phyloP scores from a whole-genome alignment of 2,797 vertebrate species.

The Liasis olivaceus region DNA sequence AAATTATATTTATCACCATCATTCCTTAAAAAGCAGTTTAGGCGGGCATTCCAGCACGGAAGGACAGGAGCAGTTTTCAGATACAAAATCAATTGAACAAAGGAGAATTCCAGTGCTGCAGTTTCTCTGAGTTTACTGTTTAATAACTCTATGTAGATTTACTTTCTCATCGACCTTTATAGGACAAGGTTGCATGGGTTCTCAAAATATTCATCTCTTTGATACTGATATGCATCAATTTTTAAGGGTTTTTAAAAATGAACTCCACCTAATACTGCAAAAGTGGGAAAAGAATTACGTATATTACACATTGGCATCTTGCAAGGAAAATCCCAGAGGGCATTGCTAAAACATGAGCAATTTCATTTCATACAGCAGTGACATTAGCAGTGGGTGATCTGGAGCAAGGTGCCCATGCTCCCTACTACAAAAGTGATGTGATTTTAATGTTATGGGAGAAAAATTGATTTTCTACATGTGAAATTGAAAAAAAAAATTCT shows the following conservation, averaged over 20 bases:
- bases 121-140: background rate
- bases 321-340: background rate
- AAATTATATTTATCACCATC: background rate
- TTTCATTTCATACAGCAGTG: background rate
- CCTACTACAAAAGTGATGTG: background rate
- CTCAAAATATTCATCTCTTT: background rate
- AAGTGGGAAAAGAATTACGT: background rate
- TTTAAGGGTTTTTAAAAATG: background rate
- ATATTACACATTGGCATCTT: background rate
- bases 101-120: no score
- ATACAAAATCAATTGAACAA: background rate
- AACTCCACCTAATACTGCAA: background rate
- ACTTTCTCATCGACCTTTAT: background rate
- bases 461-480: background rate
- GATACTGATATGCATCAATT: background rate
- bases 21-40: background rate
- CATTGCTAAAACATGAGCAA: background rate
- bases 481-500: background rate
- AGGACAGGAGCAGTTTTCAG: background rate
- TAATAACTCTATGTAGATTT: background rate
- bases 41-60: background rate
- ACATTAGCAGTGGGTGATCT: background rate
- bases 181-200: background rate
- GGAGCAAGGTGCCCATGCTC: background rate
- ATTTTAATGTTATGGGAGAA: background rate